Evolutionary conservation across 2,797 vertebrate species (phyloP).

Genomic region (Intellagama lesueurii): DNA sequence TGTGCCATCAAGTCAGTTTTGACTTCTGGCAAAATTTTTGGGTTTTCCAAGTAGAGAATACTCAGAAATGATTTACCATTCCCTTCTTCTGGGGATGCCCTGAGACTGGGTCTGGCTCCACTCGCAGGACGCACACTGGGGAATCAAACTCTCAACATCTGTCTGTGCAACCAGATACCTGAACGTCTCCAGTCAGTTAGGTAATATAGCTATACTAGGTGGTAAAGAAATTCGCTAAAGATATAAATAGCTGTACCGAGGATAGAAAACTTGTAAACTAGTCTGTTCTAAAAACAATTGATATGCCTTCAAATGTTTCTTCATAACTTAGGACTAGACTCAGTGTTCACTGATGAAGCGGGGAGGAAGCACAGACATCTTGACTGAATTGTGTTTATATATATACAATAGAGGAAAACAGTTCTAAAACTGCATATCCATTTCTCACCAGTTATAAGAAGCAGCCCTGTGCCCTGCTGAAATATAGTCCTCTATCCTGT

Average conservation of each 20-base stretch:
- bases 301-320: background rate
- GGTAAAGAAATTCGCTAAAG: background rate
- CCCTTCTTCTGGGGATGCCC: too few species aligned
- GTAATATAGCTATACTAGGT: too few species aligned
- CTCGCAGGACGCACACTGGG: too few species aligned
- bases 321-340: background rate
- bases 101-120: too few species aligned
- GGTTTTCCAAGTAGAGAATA: too few species aligned
- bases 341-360: background rate
- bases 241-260: background rate
- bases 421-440: constrained; percentile 44
- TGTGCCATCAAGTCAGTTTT: too few species aligned
- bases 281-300: background rate
- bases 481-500: background rate
- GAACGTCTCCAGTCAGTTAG: too few species aligned
- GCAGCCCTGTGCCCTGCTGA: constrained; percentile 26
- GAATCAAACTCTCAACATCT: too few species aligned
- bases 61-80: too few species aligned
- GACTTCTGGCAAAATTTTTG: too few species aligned
- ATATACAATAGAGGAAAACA: constrained; percentile 49
- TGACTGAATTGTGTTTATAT: background rate
- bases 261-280: background rate
- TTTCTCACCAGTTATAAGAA: constrained; percentile 45
- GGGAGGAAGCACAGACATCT: background rate
- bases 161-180: too few species aligned